Evolutionary conservation across 1,140 invertebrate species (phyloP).

Genomic region (Apis dorsata): DNA sequence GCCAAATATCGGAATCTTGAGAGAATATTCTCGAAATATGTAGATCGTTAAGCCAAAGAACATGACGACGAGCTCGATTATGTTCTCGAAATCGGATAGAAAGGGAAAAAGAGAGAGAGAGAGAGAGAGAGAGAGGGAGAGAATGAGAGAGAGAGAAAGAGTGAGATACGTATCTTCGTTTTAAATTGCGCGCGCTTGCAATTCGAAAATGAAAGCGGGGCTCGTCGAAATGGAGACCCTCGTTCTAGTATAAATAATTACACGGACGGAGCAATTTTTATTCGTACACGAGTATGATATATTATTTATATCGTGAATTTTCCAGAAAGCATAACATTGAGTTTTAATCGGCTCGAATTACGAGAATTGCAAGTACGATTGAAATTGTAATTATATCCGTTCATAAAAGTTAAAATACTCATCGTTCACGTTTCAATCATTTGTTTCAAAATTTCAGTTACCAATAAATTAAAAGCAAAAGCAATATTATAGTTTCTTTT

Average conservation of each 20-base stretch:
- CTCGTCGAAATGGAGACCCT: no score
- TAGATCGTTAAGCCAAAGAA: conserved; percentile 47
- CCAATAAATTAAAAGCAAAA: conserved; percentile 1
- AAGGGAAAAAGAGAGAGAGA: neutral
- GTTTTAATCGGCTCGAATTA: neutral
- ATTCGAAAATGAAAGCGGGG: neutral
- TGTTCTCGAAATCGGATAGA: conserved; percentile 1
- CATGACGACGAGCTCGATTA: conserved; percentile 33
- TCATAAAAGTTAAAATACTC: neutral
- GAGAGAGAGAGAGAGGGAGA: neutral
- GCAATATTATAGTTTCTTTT: neutral
- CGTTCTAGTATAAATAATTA: no score
- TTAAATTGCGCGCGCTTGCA: neutral
- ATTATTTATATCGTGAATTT: neutral
- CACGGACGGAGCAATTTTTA: neutral
- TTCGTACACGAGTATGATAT: neutral
- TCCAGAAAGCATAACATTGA: no score
- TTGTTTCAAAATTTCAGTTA: neutral
- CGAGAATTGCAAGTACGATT: neutral
- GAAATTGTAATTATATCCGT: neutral
- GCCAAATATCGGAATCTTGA: neutral
- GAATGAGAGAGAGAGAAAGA: no score
- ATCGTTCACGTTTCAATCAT: neutral
- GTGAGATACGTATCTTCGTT: no score
- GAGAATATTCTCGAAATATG: conserved; percentile 14